Percentiles rank a stretch among this genome's conserved stretches.
These are phyloP conservation scores for Cenopis cana DNA, from an alignment of 2,888 invertebrate genomes.

Conservation along the genomic window DNA sequence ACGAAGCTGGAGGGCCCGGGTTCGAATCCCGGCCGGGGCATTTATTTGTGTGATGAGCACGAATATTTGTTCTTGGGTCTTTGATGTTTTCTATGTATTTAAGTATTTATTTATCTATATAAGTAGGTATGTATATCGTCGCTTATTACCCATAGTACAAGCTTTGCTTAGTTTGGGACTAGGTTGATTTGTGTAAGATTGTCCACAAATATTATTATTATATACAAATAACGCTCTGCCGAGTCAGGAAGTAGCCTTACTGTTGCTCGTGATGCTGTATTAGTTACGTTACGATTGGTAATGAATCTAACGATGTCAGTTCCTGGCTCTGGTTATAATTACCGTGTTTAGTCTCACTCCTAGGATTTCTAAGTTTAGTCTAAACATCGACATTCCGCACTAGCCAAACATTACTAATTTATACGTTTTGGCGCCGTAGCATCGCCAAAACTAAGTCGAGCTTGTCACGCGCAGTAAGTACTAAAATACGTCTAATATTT, in stretches of 20 bases:
- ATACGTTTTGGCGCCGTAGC: conserved; percentile 9
- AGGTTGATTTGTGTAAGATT: too few relatives aligned
- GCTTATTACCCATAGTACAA: too few relatives aligned
- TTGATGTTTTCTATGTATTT: too few relatives aligned
- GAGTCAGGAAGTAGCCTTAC: not conserved
- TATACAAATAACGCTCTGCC: too few relatives aligned
- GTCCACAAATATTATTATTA: too few relatives aligned
- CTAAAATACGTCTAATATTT: not conserved
- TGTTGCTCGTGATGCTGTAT: conserved; percentile 17
- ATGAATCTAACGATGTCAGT: conserved; percentile 17
- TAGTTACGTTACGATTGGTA: conserved; percentile 20
- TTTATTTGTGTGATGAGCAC: too few relatives aligned
- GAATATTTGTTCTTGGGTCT: too few relatives aligned
- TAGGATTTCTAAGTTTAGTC: conserved; percentile 23
- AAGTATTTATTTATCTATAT: too few relatives aligned
- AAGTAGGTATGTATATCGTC: too few relatives aligned
- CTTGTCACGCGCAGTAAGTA: not conserved
- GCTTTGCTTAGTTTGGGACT: too few relatives aligned
- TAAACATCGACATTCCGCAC: conserved; percentile 16
- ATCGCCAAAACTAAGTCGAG: not conserved
- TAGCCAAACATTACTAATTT: conserved; percentile 1
- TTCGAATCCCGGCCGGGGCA: too few relatives aligned
- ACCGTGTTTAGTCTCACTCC: conserved; percentile 25
- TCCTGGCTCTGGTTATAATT: conserved; percentile 27
- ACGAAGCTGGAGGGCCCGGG: too few relatives aligned